A percentile compares a stretch with the other conserved stretches of the same genome.
Conservation (phyloP, 2,797 vertebrate genomes). For the Champsocephalus gunnari region DNA sequence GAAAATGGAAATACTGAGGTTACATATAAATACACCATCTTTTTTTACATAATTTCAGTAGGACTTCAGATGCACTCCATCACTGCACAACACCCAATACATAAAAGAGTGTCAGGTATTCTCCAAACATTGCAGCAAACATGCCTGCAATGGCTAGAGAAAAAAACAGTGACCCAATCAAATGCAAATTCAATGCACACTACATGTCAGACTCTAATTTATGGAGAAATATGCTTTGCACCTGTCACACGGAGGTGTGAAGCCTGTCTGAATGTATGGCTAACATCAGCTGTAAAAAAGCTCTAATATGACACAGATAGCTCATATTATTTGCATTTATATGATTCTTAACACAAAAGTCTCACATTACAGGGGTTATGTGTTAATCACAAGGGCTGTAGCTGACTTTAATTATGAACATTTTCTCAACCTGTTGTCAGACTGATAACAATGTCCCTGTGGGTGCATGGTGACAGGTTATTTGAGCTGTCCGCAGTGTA, state of each 20-base stretch:
- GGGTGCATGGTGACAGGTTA: conserved; percentile 14
- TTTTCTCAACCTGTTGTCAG: conserved; percentile 29
- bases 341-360: neutral
- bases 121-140: conserved; percentile 6
- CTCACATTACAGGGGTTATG: conserved; percentile 5
- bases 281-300: conserved; percentile 7
- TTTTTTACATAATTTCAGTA: no score
- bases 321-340: conserved; percentile 1
- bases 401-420: conserved; percentile 31
- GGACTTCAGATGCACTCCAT: no score
- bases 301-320: conserved; percentile 1
- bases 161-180: conserved; percentile 21
- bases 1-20: no score
- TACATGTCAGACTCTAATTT: conserved; percentile 43
- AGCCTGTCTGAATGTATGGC: conserved; percentile 21
- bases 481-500: conserved; percentile 1
- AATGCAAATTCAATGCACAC: conserved; percentile 51
- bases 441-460: conserved; percentile 28
- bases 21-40: no score
- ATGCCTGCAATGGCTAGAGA: conserved; percentile 11
- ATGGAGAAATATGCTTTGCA: conserved; percentile 59
- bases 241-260: conserved; percentile 23
- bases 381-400: conserved; percentile 36
- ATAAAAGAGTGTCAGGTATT: conserved; percentile 7
- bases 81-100: neutral